phyloP scores from a whole-genome alignment of 1,140 invertebrate species.

The Drosophila persimilis region DNA sequence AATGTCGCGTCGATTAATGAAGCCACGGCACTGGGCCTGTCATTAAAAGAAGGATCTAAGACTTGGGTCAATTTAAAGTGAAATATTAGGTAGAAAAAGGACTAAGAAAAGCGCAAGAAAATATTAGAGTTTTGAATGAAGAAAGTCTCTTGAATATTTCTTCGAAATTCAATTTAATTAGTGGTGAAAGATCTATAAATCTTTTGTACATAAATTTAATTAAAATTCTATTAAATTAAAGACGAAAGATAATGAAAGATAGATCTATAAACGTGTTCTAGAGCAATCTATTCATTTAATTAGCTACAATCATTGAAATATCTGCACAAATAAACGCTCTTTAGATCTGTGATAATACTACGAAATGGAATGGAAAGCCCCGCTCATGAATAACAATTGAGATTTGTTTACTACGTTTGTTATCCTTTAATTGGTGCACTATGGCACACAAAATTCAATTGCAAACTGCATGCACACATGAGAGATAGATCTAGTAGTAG shows the following conservation, averaged over 20 bases:
- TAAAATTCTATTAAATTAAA: too few relatives aligned
- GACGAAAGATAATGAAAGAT: background rate
- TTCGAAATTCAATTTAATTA: too few relatives aligned
- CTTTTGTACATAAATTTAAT: background rate
- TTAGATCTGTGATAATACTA: slow-evolving; percentile 13
- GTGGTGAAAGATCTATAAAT: too few relatives aligned
- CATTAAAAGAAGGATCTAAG: slow-evolving; percentile 3
- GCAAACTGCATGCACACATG: slow-evolving; percentile 22
- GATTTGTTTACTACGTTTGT: slow-evolving; percentile 47
- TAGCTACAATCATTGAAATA: slow-evolving; percentile 3
- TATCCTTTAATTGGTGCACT: slow-evolving; percentile 74
- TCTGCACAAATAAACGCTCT: slow-evolving; percentile 18
- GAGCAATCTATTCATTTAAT: background rate
- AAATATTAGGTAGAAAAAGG: background rate
- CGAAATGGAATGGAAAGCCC: slow-evolving; percentile 2
- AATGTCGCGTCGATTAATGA: slow-evolving; percentile 27
- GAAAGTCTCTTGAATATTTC: too few relatives aligned
- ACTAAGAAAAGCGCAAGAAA: too few relatives aligned
- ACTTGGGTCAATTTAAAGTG: slow-evolving; percentile 23
- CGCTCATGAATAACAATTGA: slow-evolving; percentile 58
- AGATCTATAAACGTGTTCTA: background rate
- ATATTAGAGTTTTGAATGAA: too few relatives aligned
- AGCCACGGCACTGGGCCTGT: slow-evolving; percentile 13
- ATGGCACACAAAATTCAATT: slow-evolving; percentile 45
- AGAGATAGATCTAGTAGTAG: slow-evolving; percentile 10